phyloP scores from a whole-genome alignment of 2,797 vertebrate genomes.

The Lutjanus campechanus region DNA sequence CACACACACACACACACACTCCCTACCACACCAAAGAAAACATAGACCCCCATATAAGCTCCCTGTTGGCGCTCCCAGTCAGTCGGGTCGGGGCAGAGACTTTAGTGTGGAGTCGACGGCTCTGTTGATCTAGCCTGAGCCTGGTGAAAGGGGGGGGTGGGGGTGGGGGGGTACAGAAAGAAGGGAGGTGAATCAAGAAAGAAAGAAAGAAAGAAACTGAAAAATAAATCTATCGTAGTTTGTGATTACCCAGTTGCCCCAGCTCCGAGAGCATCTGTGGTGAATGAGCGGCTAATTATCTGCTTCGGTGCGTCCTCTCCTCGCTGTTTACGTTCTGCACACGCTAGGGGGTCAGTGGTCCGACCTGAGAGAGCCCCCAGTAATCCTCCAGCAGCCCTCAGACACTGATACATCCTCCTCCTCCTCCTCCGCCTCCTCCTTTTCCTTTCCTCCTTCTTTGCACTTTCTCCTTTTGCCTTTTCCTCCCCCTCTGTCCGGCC shows the following conservation, averaged over 20 bases:
- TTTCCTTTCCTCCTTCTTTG: slow-evolving; percentile 74
- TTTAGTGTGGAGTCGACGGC: slow-evolving; percentile 69
- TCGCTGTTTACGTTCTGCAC: slow-evolving; percentile 93
- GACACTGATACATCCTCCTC: slow-evolving; percentile 86
- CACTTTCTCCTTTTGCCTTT: slow-evolving; percentile 68
- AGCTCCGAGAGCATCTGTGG: slow-evolving; percentile 84
- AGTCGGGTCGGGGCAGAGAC: slow-evolving; percentile 64
- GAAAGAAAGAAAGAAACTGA: not conserved
- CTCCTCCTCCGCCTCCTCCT: slow-evolving; percentile 80
- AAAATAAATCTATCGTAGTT: not conserved
- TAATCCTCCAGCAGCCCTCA: slow-evolving; percentile 85
- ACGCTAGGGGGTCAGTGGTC: slow-evolving; percentile 91
- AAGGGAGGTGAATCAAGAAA: not conserved
- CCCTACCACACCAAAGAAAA: slow-evolving; percentile 66
- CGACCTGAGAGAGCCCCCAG: slow-evolving; percentile 81
- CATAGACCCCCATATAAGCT: slow-evolving; percentile 69
- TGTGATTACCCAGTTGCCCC: slow-evolving; percentile 87
- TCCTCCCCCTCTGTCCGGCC: slow-evolving; percentile 63
- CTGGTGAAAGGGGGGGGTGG: slow-evolving; percentile 15
- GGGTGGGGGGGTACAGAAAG: not conserved
- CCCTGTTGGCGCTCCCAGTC: slow-evolving; percentile 59
- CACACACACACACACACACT: slow-evolving; percentile 46
- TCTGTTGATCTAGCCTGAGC: slow-evolving; percentile 66
- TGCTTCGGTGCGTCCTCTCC: slow-evolving; percentile 80
- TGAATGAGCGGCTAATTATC: slow-evolving; percentile 91